Conservation (phyloP, 2,888 invertebrate species). For the Prosopocoilus inquinatus region DNA sequence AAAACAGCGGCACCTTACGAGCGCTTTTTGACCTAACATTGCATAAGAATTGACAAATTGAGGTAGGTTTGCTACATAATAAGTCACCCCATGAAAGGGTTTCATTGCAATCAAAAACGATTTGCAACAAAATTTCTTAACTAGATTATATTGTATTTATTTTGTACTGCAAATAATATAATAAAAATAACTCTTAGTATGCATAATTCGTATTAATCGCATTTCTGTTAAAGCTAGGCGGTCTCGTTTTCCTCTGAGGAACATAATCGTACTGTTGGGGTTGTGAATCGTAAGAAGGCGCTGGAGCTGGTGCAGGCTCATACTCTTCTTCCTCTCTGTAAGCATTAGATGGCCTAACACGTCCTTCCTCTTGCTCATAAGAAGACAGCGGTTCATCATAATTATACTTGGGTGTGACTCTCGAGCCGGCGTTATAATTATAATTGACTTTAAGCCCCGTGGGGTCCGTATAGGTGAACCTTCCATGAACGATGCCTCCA, state of each 20-base stretch:
- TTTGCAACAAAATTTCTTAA: neutral
- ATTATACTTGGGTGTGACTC: slow-evolving; percentile 37
- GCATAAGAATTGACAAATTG: too few species aligned
- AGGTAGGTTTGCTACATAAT: too few species aligned
- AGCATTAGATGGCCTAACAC: neutral
- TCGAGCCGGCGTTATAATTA: slow-evolving; percentile 49
- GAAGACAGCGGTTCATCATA: slow-evolving; percentile 26
- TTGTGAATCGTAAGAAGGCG: slow-evolving; percentile 2
- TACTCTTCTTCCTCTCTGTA: neutral
- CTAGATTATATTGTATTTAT: neutral
- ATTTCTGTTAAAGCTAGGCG: slow-evolving; percentile 10
- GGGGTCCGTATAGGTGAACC: slow-evolving; percentile 50
- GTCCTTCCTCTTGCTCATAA: slow-evolving; percentile 10
- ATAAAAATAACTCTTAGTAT: neutral
- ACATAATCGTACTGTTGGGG: slow-evolving; percentile 8
- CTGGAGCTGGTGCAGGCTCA: neutral
- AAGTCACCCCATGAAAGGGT: too few species aligned
- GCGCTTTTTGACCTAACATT: too few species aligned
- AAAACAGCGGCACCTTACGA: too few species aligned
- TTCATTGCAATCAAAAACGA: too few species aligned
- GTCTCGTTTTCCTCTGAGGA: slow-evolving; percentile 8
- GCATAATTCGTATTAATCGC: slow-evolving; percentile 11
- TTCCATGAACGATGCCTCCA: slow-evolving; percentile 45
- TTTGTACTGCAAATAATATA: neutral
- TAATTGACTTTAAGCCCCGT: slow-evolving; percentile 49